A percentile compares a stretch with the other conserved stretches of the same genome.
Conservation (phyloP, 1,140 invertebrate species). For the Aphaenogaster floridana region DNA sequence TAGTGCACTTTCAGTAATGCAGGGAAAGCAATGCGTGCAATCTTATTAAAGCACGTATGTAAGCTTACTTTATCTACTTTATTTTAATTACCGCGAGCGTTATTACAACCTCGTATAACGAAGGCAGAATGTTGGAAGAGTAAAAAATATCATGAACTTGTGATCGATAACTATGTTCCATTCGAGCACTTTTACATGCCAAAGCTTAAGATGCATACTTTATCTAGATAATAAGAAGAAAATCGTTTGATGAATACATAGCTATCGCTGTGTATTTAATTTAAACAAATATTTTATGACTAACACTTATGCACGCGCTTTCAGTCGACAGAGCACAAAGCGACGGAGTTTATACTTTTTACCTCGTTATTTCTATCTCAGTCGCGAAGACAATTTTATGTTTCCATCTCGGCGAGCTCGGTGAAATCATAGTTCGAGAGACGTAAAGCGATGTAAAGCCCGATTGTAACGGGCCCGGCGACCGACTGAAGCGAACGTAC, state of each 20-base stretch:
- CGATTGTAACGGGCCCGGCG: background rate
- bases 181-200: background rate
- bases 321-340: background rate
- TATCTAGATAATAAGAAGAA: background rate
- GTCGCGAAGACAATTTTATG: slow-evolving; percentile 38
- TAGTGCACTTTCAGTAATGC: slow-evolving; percentile 4
- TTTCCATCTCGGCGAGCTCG: slow-evolving; percentile 18
- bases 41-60: background rate
- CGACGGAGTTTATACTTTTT: slow-evolving; percentile 37
- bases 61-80: background rate
- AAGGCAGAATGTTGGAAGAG: slow-evolving; percentile 8
- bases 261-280: background rate
- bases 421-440: slow-evolving; percentile 30
- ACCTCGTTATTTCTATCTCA: slow-evolving; percentile 26
- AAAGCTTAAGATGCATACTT: slow-evolving; percentile 7
- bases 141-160: slow-evolving; percentile 10
- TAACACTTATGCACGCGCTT: slow-evolving; percentile 38
- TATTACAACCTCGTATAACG: slow-evolving; percentile 7
- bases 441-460: slow-evolving; percentile 17
- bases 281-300: slow-evolving; percentile 20
- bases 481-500: background rate
- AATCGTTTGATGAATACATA: background rate
- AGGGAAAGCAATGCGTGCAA: background rate
- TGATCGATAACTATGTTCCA: background rate
- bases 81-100: slow-evolving; percentile 39